These are phyloP conservation scores for Oncopodura yosiiana DNA, from an alignment of 1,140 invertebrate species.

Conservation along the genomic window DNA sequence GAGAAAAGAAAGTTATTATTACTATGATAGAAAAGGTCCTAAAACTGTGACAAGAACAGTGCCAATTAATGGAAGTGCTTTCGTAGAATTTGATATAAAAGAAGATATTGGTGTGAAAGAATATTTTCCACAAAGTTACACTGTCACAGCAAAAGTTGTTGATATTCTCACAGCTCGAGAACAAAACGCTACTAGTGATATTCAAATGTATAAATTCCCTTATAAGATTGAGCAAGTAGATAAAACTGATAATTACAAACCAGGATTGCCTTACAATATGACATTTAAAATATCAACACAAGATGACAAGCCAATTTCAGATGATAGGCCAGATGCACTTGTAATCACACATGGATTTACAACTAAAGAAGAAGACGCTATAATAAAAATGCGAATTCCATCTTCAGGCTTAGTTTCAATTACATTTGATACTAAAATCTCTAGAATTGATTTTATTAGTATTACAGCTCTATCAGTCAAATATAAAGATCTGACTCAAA, in stretches of 20 bases:
- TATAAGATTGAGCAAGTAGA: slow-evolving; percentile 72
- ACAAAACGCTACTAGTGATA: slow-evolving; percentile 62
- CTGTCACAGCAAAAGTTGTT: slow-evolving; percentile 48
- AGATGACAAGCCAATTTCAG: slow-evolving; percentile 58
- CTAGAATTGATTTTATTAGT: slow-evolving; percentile 45
- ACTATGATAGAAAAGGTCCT: background rate
- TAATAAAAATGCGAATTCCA: slow-evolving; percentile 49
- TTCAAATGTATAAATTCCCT: slow-evolving; percentile 64
- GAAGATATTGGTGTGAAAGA: slow-evolving; percentile 50
- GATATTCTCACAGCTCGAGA: slow-evolving; percentile 65
- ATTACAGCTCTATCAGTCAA: slow-evolving; percentile 51
- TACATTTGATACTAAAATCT: slow-evolving; percentile 58
- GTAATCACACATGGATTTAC: slow-evolving; percentile 55
- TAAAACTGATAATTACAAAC: slow-evolving; percentile 63
- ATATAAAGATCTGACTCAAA: slow-evolving; percentile 10
- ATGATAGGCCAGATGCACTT: slow-evolving; percentile 48
- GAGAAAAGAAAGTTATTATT: background rate
- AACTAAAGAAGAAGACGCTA: slow-evolving; percentile 52
- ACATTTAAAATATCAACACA: slow-evolving; percentile 59
- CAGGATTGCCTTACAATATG: slow-evolving; percentile 48
- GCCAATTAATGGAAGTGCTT: slow-evolving; percentile 62
- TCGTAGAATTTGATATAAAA: slow-evolving; percentile 62
- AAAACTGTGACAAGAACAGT: slow-evolving; percentile 55
- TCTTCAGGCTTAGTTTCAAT: slow-evolving; percentile 59
- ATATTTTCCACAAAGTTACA: slow-evolving; percentile 42